Base-by-base conservation (phyloP, 2,113 vertebrate genomes). In the Psammodynastes pulverulentus region DNA sequence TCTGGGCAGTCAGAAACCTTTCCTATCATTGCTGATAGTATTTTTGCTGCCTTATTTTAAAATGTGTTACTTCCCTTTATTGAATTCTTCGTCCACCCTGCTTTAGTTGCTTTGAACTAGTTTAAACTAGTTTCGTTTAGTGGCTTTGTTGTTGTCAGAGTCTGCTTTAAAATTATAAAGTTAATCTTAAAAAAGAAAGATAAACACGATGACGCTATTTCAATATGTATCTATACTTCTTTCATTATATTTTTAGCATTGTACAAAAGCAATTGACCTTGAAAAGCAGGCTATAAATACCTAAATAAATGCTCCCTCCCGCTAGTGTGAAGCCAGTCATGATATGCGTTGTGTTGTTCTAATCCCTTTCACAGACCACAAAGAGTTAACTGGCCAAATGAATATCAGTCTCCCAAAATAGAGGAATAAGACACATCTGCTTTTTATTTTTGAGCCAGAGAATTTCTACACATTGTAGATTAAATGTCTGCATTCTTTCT, bases 391-490 rank as follows among this genome's bases (percentile, higher is more conserved):
- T 93, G 67, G 90, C 34, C 93, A 92, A 94, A 95, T 95, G 96
- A 95, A 91, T 56, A 95, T 89, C 91, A 94, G 62, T 91, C 93
- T 96, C 89, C 72, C 86, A 93, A 91, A 84, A n/a, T 93, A 39
- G 46, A 92, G 17, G 67, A 54, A n/a, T 56, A 94, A 95, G 94
- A 95, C 93, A 97, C 97, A 98, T 98, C 97, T 98, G 98, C 97
- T 98, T 98, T 97, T 97, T 96, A 98, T 98, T 98, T 58, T 97
- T 6, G 85, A 95, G 94, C 96, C 96, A 93, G 0, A 90, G 93
- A 90, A 67, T 96, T 96, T 96, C 87, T 53, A 92, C 62, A 56
- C 95, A 96, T 93, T 85, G 9, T 94, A 92, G 96, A 95, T 97
- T 95, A 97, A 95, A 95, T 96, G 96, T 96, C 97, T 97, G 94